A percentile compares a stretch with the other conserved stretches of the same genome.
phyloP scores from a whole-genome alignment of 2,113 vertebrate species.

The Corvus cornix region DNA sequence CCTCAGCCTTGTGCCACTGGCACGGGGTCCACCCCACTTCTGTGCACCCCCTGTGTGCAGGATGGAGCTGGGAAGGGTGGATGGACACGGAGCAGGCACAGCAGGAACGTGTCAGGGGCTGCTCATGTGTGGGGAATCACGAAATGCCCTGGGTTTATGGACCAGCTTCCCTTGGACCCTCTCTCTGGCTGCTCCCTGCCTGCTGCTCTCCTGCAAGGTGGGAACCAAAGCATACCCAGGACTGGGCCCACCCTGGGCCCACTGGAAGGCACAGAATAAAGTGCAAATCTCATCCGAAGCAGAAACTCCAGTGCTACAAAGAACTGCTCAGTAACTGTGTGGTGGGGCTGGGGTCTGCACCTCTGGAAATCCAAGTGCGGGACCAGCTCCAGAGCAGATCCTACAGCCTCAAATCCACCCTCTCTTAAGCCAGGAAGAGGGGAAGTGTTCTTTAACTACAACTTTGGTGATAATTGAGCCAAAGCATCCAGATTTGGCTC shows the following conservation, averaged over 20 bases:
- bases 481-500: not conserved
- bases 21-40: fast-evolving
- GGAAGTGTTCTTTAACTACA: not conserved
- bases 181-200: not conserved
- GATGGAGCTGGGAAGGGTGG: not conserved
- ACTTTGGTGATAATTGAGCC: not conserved
- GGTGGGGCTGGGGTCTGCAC: not conserved
- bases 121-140: not conserved
- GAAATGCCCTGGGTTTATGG: not conserved
- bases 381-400: not conserved
- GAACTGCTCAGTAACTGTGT: not conserved
- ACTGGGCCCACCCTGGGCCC: not conserved
- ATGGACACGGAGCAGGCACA: not conserved
- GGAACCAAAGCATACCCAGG: not conserved
- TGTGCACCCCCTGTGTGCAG: not conserved
- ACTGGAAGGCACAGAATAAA: not conserved
- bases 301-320: not conserved
- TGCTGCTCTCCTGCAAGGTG: not conserved
- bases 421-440: not conserved
- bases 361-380: not conserved
- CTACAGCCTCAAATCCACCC: not conserved
- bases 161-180: not conserved
- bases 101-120: not conserved
- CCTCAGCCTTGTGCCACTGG: not conserved
- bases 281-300: not conserved